phyloP scores from a whole-genome alignment of 2,113 vertebrate genomes.

The Bubo scandiacus region DNA sequence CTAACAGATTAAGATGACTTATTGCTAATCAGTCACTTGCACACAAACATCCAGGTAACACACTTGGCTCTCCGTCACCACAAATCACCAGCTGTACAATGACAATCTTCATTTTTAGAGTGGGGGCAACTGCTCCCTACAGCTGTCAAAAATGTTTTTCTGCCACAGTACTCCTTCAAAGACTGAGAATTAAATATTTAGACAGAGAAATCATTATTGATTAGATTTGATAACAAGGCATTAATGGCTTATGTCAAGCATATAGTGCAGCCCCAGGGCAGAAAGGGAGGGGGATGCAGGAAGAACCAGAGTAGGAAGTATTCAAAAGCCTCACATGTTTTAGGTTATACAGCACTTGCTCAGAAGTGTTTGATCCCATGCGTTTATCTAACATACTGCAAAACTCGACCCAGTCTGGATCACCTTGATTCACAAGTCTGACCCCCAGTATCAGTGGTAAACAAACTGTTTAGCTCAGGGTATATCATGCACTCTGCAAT shows the following conservation, averaged over 20 bases:
- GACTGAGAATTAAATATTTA: background rate
- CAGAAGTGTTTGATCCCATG: background rate
- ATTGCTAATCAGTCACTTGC: background rate
- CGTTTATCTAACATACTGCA: background rate
- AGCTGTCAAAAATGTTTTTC: background rate
- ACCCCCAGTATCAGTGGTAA: background rate
- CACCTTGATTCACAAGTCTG: background rate
- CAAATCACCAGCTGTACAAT: background rate
- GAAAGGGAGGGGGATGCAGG: background rate
- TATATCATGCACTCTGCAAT: background rate
- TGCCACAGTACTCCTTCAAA: background rate
- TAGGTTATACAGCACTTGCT: background rate
- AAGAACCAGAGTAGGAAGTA: background rate
- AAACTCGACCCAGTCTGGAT: background rate
- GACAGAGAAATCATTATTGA: background rate
- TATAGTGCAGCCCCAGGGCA: background rate
- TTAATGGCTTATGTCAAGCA: fast-evolving
- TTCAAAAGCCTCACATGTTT: background rate
- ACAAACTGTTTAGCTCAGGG: background rate
- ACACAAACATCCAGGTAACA: background rate
- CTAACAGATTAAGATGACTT: background rate
- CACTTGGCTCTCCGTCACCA: fast-evolving
- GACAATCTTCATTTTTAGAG: background rate
- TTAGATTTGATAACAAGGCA: background rate
- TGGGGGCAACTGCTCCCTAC: background rate